Evolutionary conservation across 1,140 invertebrate species (phyloP), one percentile per base, ranked within the genome.

Genomic region (Panagrolaimus sp.): DNA sequence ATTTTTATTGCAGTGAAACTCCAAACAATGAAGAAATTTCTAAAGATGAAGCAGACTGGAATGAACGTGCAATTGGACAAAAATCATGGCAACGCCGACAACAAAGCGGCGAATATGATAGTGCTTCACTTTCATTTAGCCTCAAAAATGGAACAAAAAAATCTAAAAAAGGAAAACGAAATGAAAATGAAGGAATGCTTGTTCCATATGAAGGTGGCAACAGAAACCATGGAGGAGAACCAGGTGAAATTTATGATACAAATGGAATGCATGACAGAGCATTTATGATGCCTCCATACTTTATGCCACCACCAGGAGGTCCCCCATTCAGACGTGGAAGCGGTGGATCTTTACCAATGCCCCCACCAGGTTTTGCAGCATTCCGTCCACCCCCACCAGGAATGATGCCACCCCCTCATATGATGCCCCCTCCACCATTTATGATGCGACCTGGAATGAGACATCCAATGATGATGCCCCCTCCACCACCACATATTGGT

Each of bases 101-200:
- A 65, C 80, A 82, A 52, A 72, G 69, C 64, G 82, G 82, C 10
- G 80, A 82, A 63, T 82, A 82, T 48, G 80, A 82, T 65, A 73
- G 68, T 28, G 73, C 75, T 10, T 63, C 46, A 17, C 74, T 76
- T 43, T 77, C 75, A 21, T 71, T 65, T 64, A 74, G 73, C 64
- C 26, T 72, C 8, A 58, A 58, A 17, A 58, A 58, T 58, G 52
- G 52, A 21, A 58, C 52, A 2, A 58, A 58, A 58, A 58, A 58
- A 28, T 58, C 52, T 21, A 58, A 58, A 28, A 58, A 58, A 21
- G 28, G 28, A 21, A 58, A 58, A 58, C 21, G 28, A 10, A 38
- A 38, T 67, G 45, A 67, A 38, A 67, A 26, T 8, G 45, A 63
- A 14, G 43, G 43, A 47, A 63, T 10, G n/a, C 12, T 17, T 58